phyloP scores from a whole-genome alignment of 2,888 invertebrate species.

The Acleris cristana region DNA sequence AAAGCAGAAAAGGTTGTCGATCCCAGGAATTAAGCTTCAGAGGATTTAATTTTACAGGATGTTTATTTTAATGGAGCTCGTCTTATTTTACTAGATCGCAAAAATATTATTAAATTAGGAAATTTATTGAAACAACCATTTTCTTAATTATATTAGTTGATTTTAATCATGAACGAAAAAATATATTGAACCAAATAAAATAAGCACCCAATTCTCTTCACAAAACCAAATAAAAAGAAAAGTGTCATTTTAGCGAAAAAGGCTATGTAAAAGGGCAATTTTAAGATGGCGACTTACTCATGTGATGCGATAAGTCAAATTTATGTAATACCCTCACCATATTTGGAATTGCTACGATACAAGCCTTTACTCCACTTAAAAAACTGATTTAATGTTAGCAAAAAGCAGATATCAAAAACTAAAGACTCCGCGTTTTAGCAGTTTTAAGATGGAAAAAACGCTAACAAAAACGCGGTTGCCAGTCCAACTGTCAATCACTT shows the following conservation, averaged over 20 bases:
- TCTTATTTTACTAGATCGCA: not conserved
- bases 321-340: too few relatives aligned
- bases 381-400: not conserved
- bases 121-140: not conserved
- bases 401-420: not conserved
- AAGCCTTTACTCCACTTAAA: too few relatives aligned
- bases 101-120: not conserved
- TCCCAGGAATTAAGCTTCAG: not conserved
- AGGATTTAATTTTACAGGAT: conserved; percentile 2
- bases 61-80: not conserved
- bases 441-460: not conserved
- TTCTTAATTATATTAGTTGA: too few relatives aligned
- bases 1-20: conserved; percentile 13
- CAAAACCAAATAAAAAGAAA: too few relatives aligned
- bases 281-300: too few relatives aligned
- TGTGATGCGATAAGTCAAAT: too few relatives aligned
- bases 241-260: too few relatives aligned
- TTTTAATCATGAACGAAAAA: too few relatives aligned
- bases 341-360: too few relatives aligned
- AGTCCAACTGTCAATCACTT: conserved; percentile 30
- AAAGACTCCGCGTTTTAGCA: not conserved
- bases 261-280: too few relatives aligned
- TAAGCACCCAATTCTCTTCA: too few relatives aligned
- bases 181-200: too few relatives aligned
- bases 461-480: conserved; percentile 21